Evolutionary conservation across 2,888 invertebrate species (phyloP).

Genomic region (Chrysotoxum bicinctum): DNA sequence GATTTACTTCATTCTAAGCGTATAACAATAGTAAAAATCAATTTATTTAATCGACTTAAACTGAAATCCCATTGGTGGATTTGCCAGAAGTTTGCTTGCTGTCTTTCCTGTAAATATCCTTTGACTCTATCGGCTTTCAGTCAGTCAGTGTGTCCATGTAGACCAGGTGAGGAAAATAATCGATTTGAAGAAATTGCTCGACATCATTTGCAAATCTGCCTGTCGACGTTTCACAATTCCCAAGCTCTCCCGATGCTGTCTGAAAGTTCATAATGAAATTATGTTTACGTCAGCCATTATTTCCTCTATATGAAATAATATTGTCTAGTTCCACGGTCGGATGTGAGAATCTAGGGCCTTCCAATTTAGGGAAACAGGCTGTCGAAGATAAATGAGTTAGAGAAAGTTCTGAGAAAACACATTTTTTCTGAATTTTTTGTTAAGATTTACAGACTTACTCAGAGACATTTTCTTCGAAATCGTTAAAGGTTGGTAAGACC

Average conservation of each 20-base stretch:
- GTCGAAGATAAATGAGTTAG: no score
- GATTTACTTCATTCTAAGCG: slow-evolving; percentile 2
- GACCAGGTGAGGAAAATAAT: neutral
- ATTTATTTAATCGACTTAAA: slow-evolving; percentile 65
- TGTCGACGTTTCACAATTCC: slow-evolving; percentile 42
- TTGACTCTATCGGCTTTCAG: neutral
- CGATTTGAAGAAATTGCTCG: slow-evolving; percentile 32
- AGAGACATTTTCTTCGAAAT: no score
- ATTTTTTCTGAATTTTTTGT: no score
- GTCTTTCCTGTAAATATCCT: neutral
- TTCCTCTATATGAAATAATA: slow-evolving; percentile 7
- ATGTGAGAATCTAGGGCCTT: no score
- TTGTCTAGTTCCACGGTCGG: neutral
- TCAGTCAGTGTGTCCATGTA: neutral
- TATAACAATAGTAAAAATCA: slow-evolving; percentile 48
- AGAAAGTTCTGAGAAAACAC: no score
- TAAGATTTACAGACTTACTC: no score
- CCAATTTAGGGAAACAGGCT: no score
- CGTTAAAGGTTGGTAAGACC: no score
- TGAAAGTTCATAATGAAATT: slow-evolving; percentile 60
- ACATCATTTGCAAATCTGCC: slow-evolving; percentile 51
- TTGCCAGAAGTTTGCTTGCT: neutral
- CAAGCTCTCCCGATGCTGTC: slow-evolving; percentile 11
- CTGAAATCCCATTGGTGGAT: neutral
- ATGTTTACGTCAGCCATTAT: slow-evolving; percentile 40